These are phyloP conservation scores for Myotis lucifugus DNA, from an alignment of 2,113 vertebrate species.

Conservation along the genomic window DNA sequence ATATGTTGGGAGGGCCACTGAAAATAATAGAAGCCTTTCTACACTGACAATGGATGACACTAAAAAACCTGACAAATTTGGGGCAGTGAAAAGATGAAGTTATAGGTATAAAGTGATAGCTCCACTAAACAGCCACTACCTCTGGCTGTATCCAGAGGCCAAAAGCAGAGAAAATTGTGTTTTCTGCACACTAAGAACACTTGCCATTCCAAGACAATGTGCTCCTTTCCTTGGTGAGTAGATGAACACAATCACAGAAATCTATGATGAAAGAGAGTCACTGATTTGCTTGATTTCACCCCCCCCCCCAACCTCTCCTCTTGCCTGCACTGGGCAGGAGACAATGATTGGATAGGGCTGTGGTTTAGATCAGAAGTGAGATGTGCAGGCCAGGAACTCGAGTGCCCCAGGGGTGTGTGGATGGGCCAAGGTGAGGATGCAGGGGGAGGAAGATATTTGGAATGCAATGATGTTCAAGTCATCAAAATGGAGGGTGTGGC, in stretches of 20 bases:
- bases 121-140: constrained; percentile 60
- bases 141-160: constrained; percentile 47
- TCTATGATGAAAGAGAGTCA: not conserved
- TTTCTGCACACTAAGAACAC: not conserved
- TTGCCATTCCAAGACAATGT: not conserved
- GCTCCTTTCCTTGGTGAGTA: not conserved
- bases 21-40: constrained; percentile 67
- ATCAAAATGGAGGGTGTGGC: not conserved
- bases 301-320: not conserved
- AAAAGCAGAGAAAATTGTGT: constrained; percentile 26
- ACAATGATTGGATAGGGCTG: constrained; percentile 36
- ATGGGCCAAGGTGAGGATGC: not conserved
- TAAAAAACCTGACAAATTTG: constrained; percentile 26
- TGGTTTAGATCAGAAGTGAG: constrained; percentile 69
- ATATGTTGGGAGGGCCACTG: constrained; percentile 66
- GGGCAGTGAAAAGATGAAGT: constrained; percentile 55
- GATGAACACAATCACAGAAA: not conserved
- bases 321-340: not conserved
- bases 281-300: not conserved
- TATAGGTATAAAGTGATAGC: constrained; percentile 31
- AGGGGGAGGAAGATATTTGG: constrained; percentile 26
- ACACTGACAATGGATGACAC: constrained; percentile 52
- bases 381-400: constrained; percentile 34
- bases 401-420: not conserved
- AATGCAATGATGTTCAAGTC: not conserved